Base-by-base conservation (phyloP, 1,140 invertebrate genomes). In the Lasioglossum albipes region DNA sequence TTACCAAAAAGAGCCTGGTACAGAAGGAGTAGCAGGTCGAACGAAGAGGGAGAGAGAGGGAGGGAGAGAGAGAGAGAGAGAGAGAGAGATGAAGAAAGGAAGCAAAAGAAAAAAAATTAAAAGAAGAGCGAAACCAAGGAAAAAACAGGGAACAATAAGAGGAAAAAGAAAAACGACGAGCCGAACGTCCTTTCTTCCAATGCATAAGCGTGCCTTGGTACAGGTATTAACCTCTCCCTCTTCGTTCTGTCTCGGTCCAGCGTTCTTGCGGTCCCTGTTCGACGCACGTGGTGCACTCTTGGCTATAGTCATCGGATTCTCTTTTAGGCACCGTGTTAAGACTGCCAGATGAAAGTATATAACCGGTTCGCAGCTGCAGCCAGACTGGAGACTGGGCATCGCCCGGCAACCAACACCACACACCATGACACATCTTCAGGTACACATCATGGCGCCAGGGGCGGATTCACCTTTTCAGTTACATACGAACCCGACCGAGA, bases 321-420 rank as follows among this genome's bases (percentile, higher is more conserved):
- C 90, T 92, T 92, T 92, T 91, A 91, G 89, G 90, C 87, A 90
- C 87, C 87, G 85, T 87, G 83, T 85, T 88, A 87, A 88, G 85
- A 84, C 86, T 85, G 89, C 84, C 83, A 86, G 87, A 90, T 87
- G 87, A 89, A 89, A 88, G 88, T 89, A 91, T 87, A 91, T 91
- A 91, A 91, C 91, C 91, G 91, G 90, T 91, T 91, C 90, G 90
- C 91, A 91, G 91, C 91, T 91, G 91, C 90, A 90, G 87, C 86
- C 89, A 86, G 83, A 83, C 81, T 72, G 80, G 82, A 89, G 83
- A 82, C 76, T 86, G 87, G 86, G 84, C 81, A 89, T 88, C 85
- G 83, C 69, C 75, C 82, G 73, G 80, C 84, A 82, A 88, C 85
- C 79, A 82, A 76, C 88, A 81, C 79, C 86, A 74, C 74, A 82